Percentiles rank a stretch among this genome's conserved stretches.
phyloP scores from a whole-genome alignment of 1,140 invertebrate species.

The Listronotus oregonensis region DNA sequence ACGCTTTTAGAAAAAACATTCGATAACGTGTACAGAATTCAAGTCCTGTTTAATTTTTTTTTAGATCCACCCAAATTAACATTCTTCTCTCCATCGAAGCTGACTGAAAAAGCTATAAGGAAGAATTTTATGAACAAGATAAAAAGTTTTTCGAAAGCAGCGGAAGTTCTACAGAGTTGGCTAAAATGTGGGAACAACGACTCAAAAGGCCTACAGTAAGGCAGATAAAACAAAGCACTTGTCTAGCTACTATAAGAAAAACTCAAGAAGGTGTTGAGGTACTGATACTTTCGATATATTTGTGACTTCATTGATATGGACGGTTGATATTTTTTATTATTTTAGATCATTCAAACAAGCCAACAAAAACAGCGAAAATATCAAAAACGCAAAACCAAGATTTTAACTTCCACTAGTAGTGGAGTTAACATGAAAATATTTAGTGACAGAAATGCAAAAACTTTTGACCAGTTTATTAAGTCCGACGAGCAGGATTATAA shows the following conservation, averaged over 20 bases:
- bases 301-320: too few species aligned
- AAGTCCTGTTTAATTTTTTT: too few species aligned
- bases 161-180: conserved; percentile 27
- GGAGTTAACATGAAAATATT: conserved; percentile 46
- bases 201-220: conserved; percentile 44
- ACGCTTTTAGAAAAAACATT: too few species aligned
- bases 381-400: too few species aligned
- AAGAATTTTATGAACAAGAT: conserved; percentile 46
- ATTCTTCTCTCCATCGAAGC: conserved; percentile 24
- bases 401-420: conserved; percentile 2
- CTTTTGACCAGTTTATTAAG: conserved; percentile 46
- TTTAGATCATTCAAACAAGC: too few species aligned
- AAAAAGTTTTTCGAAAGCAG: conserved; percentile 40
- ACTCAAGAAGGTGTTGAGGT: conserved; percentile 41
- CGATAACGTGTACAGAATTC: too few species aligned
- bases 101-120: conserved; percentile 43
- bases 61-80: neutral
- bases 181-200: conserved; percentile 43
- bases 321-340: too few species aligned
- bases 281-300: too few species aligned
- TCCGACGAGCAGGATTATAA: conserved; percentile 42
- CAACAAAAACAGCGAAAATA: too few species aligned
- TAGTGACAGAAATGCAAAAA: conserved; percentile 46
- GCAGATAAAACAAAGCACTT: conserved; percentile 43
- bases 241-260: conserved; percentile 41